Evolutionary conservation across 2,888 invertebrate genomes (phyloP).

Genomic region (Andrena marginata): DNA sequence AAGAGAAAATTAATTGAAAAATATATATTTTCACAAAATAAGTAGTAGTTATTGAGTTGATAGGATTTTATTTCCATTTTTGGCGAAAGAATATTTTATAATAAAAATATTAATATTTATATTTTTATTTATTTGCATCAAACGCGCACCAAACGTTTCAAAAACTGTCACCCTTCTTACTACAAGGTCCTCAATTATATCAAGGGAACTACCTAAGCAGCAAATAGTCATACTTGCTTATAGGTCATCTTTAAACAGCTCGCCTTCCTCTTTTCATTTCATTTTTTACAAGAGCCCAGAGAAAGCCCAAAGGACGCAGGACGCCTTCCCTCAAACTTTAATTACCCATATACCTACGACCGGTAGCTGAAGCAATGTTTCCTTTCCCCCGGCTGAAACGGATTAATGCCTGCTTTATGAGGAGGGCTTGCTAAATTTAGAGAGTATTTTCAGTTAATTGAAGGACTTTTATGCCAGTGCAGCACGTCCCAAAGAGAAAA

Average conservation of each 20-base stretch:
- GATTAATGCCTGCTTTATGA: slow-evolving; percentile 3
- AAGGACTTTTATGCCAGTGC: background rate
- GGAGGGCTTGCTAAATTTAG: background rate
- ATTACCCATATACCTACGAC: slow-evolving; percentile 6
- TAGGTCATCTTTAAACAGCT: slow-evolving; percentile 18
- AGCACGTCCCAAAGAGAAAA: background rate
- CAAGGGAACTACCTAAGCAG: too few relatives aligned
- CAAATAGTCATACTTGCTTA: too few relatives aligned
- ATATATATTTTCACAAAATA: too few relatives aligned
- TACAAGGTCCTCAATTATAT: too few relatives aligned
- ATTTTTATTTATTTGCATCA: too few relatives aligned
- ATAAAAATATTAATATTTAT: too few relatives aligned
- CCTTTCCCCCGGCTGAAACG: background rate
- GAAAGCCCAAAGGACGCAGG: background rate
- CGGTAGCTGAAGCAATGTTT: background rate
- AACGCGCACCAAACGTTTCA: too few relatives aligned
- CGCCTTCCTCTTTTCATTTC: background rate
- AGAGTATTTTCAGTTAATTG: slow-evolving; percentile 16
- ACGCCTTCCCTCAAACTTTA: slow-evolving; percentile 21
- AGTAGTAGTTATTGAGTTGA: too few relatives aligned
- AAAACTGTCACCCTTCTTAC: too few relatives aligned
- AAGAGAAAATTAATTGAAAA: too few relatives aligned
- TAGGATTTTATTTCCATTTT: too few relatives aligned
- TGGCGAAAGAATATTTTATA: too few relatives aligned
- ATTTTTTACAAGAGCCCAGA: background rate